Percentiles rank a stretch among this genome's conserved stretches.
phyloP scores from a whole-genome alignment of 2,888 invertebrate genomes.

The Creontiades dilutus region DNA sequence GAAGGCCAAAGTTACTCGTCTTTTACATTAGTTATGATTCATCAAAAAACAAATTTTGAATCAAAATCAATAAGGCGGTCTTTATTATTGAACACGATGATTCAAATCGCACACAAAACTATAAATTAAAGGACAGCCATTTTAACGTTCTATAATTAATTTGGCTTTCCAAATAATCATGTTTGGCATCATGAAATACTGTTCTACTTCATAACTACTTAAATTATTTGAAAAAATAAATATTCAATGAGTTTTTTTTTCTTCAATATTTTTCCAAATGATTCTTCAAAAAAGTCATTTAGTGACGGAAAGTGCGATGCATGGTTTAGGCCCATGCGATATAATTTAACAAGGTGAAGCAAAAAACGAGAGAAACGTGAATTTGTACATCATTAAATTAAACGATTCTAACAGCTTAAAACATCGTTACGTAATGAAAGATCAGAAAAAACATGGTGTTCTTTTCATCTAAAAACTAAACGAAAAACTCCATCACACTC shows the following conservation, averaged over 20 bases:
- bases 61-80: conserved; percentile 17
- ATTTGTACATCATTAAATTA: neutral
- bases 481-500: neutral
- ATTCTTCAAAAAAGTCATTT: neutral
- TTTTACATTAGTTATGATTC: conserved; percentile 1
- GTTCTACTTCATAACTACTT: conserved; percentile 60
- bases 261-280: neutral
- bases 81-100: neutral
- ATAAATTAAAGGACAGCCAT: conserved; percentile 17
- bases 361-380: neutral
- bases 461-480: neutral
- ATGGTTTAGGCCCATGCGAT: neutral
- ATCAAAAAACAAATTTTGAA: conserved; percentile 25
- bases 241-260: conserved; percentile 31
- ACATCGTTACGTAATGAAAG: neutral
- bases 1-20: conserved; percentile 55
- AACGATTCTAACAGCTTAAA: neutral
- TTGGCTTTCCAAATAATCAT: conserved; percentile 61
- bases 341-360: neutral
- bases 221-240: conserved; percentile 56
- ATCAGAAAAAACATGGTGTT: neutral
- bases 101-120: conserved; percentile 36
- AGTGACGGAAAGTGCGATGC: conserved; percentile 15
- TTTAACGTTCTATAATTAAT: conserved; percentile 37
- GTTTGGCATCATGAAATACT: conserved; percentile 68